Percentiles rank a stretch among this genome's conserved stretches.
These are phyloP conservation scores for Sandelia bainsii DNA, from an alignment of 2,797 vertebrate genomes.

Conservation along the genomic window DNA sequence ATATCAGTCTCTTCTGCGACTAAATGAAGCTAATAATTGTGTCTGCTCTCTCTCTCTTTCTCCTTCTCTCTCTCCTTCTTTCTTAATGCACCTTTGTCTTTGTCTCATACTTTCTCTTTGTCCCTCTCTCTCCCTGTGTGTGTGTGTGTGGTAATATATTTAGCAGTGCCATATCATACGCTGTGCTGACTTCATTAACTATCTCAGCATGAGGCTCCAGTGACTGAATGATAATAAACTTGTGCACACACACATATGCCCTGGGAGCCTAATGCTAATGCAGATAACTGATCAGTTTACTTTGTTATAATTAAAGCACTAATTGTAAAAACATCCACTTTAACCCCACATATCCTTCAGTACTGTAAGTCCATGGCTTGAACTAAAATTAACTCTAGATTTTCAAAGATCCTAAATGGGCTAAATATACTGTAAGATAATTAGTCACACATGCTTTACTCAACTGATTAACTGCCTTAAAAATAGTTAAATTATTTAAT, in stretches of 20 bases:
- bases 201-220: slow-evolving; percentile 69
- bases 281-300: slow-evolving; percentile 63
- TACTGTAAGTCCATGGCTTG: slow-evolving; percentile 13
- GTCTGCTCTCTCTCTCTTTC: not conserved
- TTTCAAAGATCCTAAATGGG: not conserved
- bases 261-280: slow-evolving; percentile 27
- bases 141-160: slow-evolving; percentile 66
- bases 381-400: slow-evolving; percentile 11
- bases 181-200: slow-evolving; percentile 77
- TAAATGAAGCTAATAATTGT: slow-evolving; percentile 19
- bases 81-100: not conserved
- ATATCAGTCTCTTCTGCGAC: slow-evolving; percentile 15
- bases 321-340: slow-evolving; percentile 37
- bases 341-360: slow-evolving; percentile 24
- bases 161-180: slow-evolving; percentile 70
- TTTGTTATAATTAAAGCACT: slow-evolving; percentile 47
- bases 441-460: not conserved
- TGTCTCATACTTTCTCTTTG: slow-evolving; percentile 11
- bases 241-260: slow-evolving; percentile 5
- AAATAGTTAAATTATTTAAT: not conserved
- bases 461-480: not conserved
- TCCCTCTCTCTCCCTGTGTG: slow-evolving; percentile 16
- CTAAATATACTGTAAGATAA: not conserved
- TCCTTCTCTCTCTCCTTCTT: not conserved
- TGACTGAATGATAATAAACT: slow-evolving; percentile 71